These are phyloP conservation scores for Nemopilema nomurai DNA, from an alignment of 30 jellyfish, hydroid and myxozoan genomes.

Conservation along the genomic window DNA sequence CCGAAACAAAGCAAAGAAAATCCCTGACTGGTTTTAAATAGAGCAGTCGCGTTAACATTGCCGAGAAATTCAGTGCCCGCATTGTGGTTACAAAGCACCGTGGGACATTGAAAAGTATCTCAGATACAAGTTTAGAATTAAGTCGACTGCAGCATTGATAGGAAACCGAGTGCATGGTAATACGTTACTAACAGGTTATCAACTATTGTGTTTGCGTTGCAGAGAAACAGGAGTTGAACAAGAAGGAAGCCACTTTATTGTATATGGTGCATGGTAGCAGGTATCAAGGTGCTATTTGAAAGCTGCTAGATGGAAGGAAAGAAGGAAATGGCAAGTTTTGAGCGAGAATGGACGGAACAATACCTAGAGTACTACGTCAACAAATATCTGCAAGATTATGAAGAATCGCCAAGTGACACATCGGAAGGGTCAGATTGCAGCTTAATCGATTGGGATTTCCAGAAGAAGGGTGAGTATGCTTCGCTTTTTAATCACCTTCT, in stretches of 20 bases:
- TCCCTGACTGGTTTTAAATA: background rate
- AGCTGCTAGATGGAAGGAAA: slow-evolving; percentile 1
- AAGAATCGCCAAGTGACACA: slow-evolving; percentile 36
- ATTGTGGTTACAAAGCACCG: background rate
- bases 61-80: background rate
- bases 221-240: slow-evolving; percentile 5
- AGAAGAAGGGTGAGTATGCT: slow-evolving; percentile 16
- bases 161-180: background rate
- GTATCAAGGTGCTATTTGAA: slow-evolving; percentile 9
- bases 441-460: slow-evolving; percentile 34
- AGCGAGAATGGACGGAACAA: slow-evolving; percentile 36
- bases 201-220: slow-evolving; percentile 1
- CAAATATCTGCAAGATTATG: slow-evolving; percentile 56
- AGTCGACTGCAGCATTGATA: background rate
- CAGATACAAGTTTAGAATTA: background rate
- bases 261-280: slow-evolving; percentile 5
- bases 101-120: background rate
- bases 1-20: background rate
- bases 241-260: slow-evolving; percentile 4
- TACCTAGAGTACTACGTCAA: slow-evolving; percentile 46
- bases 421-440: slow-evolving; percentile 39
- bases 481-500: background rate
- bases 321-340: slow-evolving; percentile 13
- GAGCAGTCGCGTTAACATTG: background rate
- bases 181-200: slow-evolving; percentile 17